phyloP scores from a whole-genome alignment of 2,797 vertebrate genomes.

The Hemibagrus guttatus region DNA sequence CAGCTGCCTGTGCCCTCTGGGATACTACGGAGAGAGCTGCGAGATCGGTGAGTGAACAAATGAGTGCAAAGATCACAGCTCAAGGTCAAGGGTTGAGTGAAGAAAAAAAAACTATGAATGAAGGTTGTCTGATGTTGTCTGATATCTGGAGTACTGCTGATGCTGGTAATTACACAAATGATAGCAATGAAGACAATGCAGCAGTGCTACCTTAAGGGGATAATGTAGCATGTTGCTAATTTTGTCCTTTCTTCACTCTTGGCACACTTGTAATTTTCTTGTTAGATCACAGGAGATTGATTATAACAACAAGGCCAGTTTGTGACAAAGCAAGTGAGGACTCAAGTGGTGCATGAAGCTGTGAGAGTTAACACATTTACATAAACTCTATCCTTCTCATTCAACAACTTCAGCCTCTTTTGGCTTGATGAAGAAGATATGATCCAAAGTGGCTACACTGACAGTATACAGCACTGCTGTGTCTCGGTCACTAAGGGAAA shows the following conservation, averaged over 20 bases:
- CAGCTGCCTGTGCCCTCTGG: slow-evolving; percentile 88
- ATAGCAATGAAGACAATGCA: neutral
- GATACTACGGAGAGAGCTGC: slow-evolving; percentile 93
- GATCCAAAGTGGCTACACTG: neutral
- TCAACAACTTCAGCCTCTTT: neutral
- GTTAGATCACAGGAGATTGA: slow-evolving; percentile 22
- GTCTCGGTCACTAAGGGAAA: neutral
- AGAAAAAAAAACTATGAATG: slow-evolving; percentile 8
- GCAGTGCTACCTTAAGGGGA: neutral
- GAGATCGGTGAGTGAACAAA: slow-evolving; percentile 86
- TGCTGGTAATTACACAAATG: slow-evolving; percentile 20
- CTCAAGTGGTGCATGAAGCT: neutral
- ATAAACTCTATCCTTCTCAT: slow-evolving; percentile 12
- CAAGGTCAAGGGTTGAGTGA: slow-evolving; percentile 36
- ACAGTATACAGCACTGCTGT: neutral
- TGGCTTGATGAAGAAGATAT: neutral
- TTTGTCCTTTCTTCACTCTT: slow-evolving; percentile 1
- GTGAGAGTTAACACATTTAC: neutral
- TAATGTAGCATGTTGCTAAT: neutral
- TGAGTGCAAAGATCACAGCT: slow-evolving; percentile 39
- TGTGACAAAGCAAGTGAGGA: neutral
- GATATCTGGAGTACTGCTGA: neutral
- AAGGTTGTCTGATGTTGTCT: slow-evolving; percentile 4
- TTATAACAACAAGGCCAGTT: slow-evolving; percentile 1
- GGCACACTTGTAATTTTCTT: slow-evolving; percentile 10